phyloP scores from a whole-genome alignment of 2,797 vertebrate species.

The Forpus xanthops region DNA sequence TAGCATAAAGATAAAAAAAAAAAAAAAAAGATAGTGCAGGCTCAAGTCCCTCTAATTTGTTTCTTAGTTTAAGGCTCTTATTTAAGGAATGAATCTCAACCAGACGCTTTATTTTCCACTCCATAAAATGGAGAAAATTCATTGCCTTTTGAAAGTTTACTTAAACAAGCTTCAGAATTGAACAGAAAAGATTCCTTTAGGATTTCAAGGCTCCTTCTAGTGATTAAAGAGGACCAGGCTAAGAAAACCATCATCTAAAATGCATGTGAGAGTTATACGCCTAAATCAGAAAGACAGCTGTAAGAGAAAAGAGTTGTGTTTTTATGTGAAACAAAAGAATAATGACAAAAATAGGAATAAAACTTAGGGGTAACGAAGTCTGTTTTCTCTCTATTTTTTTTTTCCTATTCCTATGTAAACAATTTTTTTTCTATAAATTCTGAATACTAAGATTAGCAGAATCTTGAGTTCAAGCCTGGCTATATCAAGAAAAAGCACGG shows the following conservation, averaged over 20 bases:
- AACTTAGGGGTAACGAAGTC: background rate
- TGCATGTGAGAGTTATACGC: background rate
- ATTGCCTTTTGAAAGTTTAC: background rate
- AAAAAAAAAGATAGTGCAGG: background rate
- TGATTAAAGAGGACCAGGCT: background rate
- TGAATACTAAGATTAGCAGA: background rate
- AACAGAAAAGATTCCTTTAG: background rate
- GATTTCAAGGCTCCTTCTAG: background rate
- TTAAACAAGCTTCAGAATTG: background rate
- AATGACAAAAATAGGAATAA: background rate
- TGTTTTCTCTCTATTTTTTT: background rate
- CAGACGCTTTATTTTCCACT: background rate
- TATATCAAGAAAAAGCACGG: background rate
- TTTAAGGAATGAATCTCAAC: background rate
- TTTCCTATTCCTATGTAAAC: fast-evolving
- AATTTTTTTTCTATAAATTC: background rate
- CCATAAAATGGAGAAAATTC: background rate
- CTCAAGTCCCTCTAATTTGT: background rate
- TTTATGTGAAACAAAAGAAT: background rate
- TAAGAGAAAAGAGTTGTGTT: background rate
- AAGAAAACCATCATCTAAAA: background rate
- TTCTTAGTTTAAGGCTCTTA: background rate
- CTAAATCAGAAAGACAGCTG: background rate
- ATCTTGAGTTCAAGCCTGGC: background rate
- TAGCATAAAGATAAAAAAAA: background rate